Conservation (phyloP, 2,888 invertebrate genomes). For the Dorcus parallelipipedus region DNA sequence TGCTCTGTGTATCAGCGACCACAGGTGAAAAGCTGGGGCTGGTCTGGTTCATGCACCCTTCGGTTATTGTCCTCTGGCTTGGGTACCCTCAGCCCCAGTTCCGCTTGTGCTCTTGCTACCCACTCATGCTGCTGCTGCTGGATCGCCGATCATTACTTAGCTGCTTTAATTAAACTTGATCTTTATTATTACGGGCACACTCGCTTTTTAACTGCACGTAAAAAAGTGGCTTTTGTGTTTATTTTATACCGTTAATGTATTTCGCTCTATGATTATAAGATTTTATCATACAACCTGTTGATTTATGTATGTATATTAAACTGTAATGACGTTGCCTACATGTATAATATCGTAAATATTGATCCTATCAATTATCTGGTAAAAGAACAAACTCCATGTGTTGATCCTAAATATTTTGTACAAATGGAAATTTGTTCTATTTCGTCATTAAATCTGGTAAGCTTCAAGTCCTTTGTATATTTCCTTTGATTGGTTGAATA, state of each 20-base stretch:
- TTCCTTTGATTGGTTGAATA: no score
- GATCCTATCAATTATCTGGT: no score
- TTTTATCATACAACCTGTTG: not conserved
- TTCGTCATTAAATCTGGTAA: no score
- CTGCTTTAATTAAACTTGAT: not conserved
- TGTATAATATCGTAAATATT: no score
- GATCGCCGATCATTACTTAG: not conserved
- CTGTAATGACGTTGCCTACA: no score
- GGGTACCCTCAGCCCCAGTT: conserved; percentile 27
- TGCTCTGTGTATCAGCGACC: conserved; percentile 32
- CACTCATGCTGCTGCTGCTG: not conserved
- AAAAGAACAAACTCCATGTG: no score
- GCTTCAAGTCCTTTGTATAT: no score
- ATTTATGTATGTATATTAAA: not conserved
- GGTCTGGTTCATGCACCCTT: conserved; percentile 33
- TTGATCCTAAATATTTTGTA: no score
- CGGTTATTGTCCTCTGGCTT: conserved; percentile 35
- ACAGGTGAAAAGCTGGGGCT: conserved; percentile 35
- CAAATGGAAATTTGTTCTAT: no score
- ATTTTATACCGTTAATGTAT: not conserved
- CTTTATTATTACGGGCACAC: not conserved
- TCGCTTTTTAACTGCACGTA: not conserved
- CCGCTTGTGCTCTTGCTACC: conserved; percentile 2
- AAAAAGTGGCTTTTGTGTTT: not conserved
- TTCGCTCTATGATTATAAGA: not conserved